A percentile compares a stretch with the other conserved stretches of the same genome.
Conservation (phyloP, 2,113 vertebrate species). For the Zosterops borbonicus region DNA sequence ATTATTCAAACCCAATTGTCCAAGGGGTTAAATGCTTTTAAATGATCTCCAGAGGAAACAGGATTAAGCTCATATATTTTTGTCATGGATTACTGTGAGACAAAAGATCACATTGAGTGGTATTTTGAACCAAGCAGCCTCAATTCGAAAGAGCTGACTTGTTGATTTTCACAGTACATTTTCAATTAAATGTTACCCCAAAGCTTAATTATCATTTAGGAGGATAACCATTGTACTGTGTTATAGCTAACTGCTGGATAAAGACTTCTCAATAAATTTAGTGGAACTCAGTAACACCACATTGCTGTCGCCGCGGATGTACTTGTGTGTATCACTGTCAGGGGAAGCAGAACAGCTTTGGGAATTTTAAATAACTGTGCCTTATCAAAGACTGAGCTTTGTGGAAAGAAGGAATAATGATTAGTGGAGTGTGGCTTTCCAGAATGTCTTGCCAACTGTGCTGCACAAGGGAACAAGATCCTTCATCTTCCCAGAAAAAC, state of each 20-base stretch:
- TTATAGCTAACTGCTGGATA: constrained; percentile 14
- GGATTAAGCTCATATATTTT: constrained; percentile 37
- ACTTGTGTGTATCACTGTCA: background rate
- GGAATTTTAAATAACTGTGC: constrained; percentile 14
- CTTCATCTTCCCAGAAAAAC: background rate
- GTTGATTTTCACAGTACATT: constrained; percentile 48
- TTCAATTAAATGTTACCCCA: constrained; percentile 62
- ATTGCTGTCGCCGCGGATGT: background rate
- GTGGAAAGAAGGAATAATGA: background rate
- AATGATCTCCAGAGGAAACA: background rate
- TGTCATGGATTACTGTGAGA: constrained; percentile 22
- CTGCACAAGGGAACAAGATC: background rate
- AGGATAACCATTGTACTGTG: constrained; percentile 46
- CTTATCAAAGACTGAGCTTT: constrained; percentile 8
- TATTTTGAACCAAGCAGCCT: background rate
- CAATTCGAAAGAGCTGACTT: constrained; percentile 42
- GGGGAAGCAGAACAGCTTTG: background rate
- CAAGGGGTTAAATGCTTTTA: background rate
- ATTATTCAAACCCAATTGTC: background rate
- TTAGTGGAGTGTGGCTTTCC: constrained; percentile 26
- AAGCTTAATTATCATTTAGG: constrained; percentile 54
- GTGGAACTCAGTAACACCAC: background rate
- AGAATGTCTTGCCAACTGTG: background rate
- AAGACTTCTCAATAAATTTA: constrained; percentile 32
- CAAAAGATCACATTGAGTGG: constrained; percentile 1